Evolutionary conservation across 2,797 vertebrate species (phyloP).

Genomic region (Stomatorhinus walkeri): DNA sequence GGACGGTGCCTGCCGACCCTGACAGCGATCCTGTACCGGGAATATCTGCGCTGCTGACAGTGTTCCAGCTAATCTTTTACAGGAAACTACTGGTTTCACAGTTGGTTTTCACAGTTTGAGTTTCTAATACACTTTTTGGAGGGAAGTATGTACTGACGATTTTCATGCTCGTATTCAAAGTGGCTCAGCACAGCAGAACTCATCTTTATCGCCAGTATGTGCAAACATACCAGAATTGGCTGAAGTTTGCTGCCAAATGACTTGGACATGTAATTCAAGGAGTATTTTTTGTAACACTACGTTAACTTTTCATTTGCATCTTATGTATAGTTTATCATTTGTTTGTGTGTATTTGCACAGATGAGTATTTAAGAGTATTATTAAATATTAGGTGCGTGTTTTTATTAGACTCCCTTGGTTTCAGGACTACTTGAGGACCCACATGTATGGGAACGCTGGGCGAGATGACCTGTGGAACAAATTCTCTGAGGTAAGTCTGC

Average conservation of each 20-base stretch:
- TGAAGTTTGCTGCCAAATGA: neutral
- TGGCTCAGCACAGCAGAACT: neutral
- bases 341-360: neutral
- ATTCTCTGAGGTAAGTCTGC: constrained; percentile 64
- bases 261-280: neutral
- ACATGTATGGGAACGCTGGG: constrained; percentile 73
- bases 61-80: constrained; percentile 9
- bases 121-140: neutral
- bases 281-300: neutral
- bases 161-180: neutral
- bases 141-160: neutral
- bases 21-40: neutral
- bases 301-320: neutral
- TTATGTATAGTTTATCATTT: neutral
- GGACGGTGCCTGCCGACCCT: neutral
- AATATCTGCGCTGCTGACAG: neutral
- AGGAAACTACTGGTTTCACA: neutral
- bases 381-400: neutral
- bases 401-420: constrained; percentile 8
- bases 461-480: constrained; percentile 74
- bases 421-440: constrained; percentile 72
- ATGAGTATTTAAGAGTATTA: neutral
- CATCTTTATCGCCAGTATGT: neutral
- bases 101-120: neutral
- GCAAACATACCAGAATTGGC: neutral